Base-by-base conservation (phyloP, 2,113 vertebrate genomes). In the Typhlomys cinereus region DNA sequence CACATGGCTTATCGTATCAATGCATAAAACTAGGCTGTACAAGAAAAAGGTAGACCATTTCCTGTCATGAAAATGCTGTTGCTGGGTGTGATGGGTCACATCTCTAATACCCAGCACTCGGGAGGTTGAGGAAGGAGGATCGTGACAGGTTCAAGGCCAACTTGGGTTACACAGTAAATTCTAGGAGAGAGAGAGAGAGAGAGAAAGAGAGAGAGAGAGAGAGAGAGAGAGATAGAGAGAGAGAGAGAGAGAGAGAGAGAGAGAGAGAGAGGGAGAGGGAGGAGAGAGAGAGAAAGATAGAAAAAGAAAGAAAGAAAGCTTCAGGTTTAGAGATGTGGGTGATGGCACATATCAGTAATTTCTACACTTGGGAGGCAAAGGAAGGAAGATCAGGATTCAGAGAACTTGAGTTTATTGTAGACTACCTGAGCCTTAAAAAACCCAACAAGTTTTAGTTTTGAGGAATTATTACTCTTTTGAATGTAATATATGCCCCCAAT, bases 1-100 rank as follows among this genome's bases (percentile, higher is more conserved):
- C 97, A 98, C 92, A 88, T 82, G 97, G 98, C 96, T 96, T 98
- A 95, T 97, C 89, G 96, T 97, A 97, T 98, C 97, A 97, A 98
- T 98, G 98, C 98, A 97, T 97, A 97, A 97, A 97, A 96, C 93
- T 83, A 36, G 82, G 85, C 93, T 96, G 94, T 95, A 87, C 90
- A 94, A 97, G 96, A 97, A 97, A 96, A 57, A 96, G 64, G 89
- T 94, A 94, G 86, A 95, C 74, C 78, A 92, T 94, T 96, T 95
- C 85, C 89, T 96, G 94, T 95, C 93, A 97, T 97, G 96, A 94
- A 88, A 91, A 96, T 95, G 90, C 92, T 93, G n/a, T 75, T 75
- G 46, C 31, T 78, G n/a, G 50, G 5, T 50, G n/a, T 54, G 52
- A 18, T 57, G 52, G 50, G 13, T 41, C 20, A 75, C 20, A 10